These are phyloP conservation scores for Mercenaria mercenaria DNA, from an alignment of 1,140 invertebrate genomes.

Conservation along the genomic window DNA sequence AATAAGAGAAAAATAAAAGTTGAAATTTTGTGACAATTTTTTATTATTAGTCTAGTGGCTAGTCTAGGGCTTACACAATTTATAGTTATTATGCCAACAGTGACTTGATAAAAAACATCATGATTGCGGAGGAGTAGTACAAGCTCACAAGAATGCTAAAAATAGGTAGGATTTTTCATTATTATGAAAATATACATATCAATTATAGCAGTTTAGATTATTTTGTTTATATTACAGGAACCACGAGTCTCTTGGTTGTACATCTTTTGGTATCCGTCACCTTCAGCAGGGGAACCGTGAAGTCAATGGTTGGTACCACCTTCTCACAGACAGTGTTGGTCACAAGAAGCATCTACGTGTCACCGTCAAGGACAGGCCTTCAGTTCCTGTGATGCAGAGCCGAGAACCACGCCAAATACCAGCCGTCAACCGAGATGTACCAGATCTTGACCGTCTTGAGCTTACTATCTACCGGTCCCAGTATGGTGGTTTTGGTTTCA, in stretches of 20 bases:
- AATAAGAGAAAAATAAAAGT: no score
- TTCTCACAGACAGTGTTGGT: constrained; percentile 86
- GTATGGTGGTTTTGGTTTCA: constrained; percentile 91
- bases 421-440: constrained; percentile 43
- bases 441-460: neutral
- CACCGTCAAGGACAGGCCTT: constrained; percentile 29
- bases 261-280: constrained; percentile 57
- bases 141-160: no score
- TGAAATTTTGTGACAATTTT: no score
- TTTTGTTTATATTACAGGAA: constrained; percentile 30
- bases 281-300: neutral
- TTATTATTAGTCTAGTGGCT: no score
- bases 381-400: constrained; percentile 50
- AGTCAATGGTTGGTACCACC: constrained; percentile 86
- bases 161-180: no score
- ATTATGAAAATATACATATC: no score
- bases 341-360: constrained; percentile 81
- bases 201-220: no score
- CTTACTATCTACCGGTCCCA: constrained; percentile 29
- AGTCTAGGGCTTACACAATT: no score
- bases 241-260: constrained; percentile 50
- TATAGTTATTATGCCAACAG: no score
- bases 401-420: constrained; percentile 27
- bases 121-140: no score
- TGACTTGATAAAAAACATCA: no score